These are phyloP conservation scores for Idaea biselata DNA, from an alignment of 2,888 invertebrate genomes.

Conservation along the genomic window DNA sequence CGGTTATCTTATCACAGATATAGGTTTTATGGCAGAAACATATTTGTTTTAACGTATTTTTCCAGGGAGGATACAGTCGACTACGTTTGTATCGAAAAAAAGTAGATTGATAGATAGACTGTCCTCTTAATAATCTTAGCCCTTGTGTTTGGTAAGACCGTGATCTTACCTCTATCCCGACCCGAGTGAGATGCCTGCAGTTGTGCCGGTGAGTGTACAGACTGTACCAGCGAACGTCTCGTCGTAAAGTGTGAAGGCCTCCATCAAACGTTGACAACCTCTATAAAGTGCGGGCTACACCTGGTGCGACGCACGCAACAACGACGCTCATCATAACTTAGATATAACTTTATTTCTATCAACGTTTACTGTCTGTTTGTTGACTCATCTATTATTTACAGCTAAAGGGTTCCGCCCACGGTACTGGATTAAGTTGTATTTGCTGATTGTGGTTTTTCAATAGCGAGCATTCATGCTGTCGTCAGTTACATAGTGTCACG, in stretches of 20 bases:
- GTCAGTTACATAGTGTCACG: too few species aligned
- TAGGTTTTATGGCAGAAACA: too few species aligned
- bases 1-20: too few species aligned
- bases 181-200: neutral
- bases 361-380: neutral
- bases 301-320: neutral
- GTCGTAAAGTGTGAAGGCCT: neutral
- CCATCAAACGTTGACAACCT: neutral
- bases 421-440: neutral
- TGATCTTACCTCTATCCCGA: neutral
- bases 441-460: neutral
- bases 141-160: neutral
- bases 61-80: too few species aligned
- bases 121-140: too few species aligned
- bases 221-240: neutral
- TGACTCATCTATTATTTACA: neutral
- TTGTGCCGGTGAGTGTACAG: neutral
- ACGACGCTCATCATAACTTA: neutral
- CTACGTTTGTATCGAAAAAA: too few species aligned
- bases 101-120: too few species aligned
- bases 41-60: too few species aligned
- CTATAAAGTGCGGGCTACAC: neutral
- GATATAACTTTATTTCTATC: neutral
- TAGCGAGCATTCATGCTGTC: too few species aligned
- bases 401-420: neutral